These are phyloP conservation scores for Protomyctophum bolini DNA, from an alignment of 2,113 vertebrate genomes.

Conservation along the genomic window DNA sequence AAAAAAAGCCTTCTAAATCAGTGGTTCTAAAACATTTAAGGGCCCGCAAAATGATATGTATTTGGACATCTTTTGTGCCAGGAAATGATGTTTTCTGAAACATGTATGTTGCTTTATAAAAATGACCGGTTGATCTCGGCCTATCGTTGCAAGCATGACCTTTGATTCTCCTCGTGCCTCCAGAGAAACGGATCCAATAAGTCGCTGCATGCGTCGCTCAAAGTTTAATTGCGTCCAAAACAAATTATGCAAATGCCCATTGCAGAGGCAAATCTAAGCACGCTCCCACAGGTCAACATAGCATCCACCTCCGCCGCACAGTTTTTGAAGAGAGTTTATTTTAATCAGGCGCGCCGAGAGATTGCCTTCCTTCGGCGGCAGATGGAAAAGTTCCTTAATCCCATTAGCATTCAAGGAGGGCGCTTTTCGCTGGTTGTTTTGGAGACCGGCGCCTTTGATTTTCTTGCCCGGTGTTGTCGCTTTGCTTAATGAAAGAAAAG, in stretches of 20 bases:
- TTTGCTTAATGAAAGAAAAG: constrained; percentile 16
- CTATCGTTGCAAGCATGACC: too few species aligned
- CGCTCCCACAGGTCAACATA: not conserved
- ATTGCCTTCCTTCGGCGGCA: not conserved
- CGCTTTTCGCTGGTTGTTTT: not conserved
- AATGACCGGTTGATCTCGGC: too few species aligned
- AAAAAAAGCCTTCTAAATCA: too few species aligned
- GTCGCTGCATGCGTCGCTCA: too few species aligned
- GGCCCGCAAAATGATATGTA: too few species aligned
- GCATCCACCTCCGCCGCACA: not conserved
- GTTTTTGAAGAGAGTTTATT: constrained; percentile 13
- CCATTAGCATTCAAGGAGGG: constrained; percentile 12
- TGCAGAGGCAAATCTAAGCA: constrained; percentile 19
- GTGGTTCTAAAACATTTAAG: too few species aligned
- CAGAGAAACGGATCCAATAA: too few species aligned
- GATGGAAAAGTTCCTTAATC: not conserved
- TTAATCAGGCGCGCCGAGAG: constrained; percentile 16
- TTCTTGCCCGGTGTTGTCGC: not conserved
- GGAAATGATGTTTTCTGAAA: too few species aligned
- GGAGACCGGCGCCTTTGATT: not conserved
- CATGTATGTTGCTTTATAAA: too few species aligned
- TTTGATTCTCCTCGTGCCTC: too few species aligned
- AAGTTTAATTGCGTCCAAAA: too few species aligned
- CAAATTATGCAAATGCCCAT: not conserved
- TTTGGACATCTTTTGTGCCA: too few species aligned